A percentile compares a stretch with the other conserved stretches of the same genome.
Conservation (phyloP, 92 coral and sea anemone genomes). For the Epizoanthus rinbou region DNA sequence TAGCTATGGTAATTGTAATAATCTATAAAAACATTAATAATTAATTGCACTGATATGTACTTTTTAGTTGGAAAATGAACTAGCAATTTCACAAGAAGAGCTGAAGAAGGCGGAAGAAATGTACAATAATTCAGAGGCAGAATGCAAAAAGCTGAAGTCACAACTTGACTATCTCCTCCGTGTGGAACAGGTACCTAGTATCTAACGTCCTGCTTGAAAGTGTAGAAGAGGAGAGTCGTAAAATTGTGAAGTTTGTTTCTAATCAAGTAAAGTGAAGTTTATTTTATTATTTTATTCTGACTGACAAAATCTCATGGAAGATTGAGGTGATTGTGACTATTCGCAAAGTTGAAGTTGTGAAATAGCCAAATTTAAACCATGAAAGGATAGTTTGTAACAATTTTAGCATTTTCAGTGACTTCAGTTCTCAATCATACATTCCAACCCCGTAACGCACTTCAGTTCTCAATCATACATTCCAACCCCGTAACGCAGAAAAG, state of each 20-base stretch:
- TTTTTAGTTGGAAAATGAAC: conserved; percentile 80
- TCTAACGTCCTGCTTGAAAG: too few relatives aligned
- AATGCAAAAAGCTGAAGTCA: conserved; percentile 73
- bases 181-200: conserved; percentile 73
- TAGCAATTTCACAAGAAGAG: conserved; percentile 62
- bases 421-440: too few relatives aligned
- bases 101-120: conserved; percentile 67
- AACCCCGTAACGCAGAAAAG: too few relatives aligned
- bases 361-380: too few relatives aligned
- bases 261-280: too few relatives aligned
- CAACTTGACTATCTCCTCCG: conserved; percentile 74
- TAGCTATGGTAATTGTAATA: neutral
- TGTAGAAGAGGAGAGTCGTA: neutral
- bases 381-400: too few relatives aligned
- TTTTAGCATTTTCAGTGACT: too few relatives aligned
- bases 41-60: neutral
- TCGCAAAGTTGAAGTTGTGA: too few relatives aligned
- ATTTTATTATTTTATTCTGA: too few relatives aligned
- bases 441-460: too few relatives aligned
- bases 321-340: too few relatives aligned
- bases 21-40: neutral
- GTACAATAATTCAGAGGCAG: conserved; percentile 56
- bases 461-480: too few relatives aligned
- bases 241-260: neutral
- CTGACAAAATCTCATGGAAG: neutral